These are phyloP conservation scores for Acronicta aceris DNA, from an alignment of 2,888 invertebrate genomes.

Conservation along the genomic window DNA sequence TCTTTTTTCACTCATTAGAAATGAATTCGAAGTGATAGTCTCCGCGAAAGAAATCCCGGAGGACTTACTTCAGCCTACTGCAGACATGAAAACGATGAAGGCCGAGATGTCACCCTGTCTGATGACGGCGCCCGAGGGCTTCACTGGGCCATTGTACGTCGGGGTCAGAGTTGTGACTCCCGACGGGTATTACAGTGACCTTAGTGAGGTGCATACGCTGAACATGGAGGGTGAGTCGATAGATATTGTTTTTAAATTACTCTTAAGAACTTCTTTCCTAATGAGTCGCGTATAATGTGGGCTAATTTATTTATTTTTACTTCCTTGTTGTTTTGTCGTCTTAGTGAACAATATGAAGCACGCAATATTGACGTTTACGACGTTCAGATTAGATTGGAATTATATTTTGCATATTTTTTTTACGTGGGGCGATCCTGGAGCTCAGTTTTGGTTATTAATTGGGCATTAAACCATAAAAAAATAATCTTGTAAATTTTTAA, in stretches of 20 bases:
- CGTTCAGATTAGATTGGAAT: no score
- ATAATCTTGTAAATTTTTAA: no score
- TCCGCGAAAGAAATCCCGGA: conserved; percentile 86
- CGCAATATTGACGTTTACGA: no score
- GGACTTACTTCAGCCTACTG: conserved; percentile 76
- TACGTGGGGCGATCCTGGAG: no score
- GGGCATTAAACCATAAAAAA: no score
- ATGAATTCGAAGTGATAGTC: conserved; percentile 91
- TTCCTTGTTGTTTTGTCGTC: no score
- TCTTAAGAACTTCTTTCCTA: no score
- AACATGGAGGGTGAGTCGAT: conserved; percentile 76
- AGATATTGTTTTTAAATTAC: neutral
- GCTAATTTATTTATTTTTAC: no score
- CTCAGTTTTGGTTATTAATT: no score
- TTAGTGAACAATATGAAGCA: no score
- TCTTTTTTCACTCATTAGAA: conserved; percentile 56
- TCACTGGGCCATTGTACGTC: conserved; percentile 88
- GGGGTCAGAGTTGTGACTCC: conserved; percentile 90
- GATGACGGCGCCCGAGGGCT: conserved; percentile 81
- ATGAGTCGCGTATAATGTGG: no score
- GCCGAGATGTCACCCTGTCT: conserved; percentile 88
- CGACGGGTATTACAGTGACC: conserved; percentile 90
- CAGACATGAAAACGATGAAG: conserved; percentile 73
- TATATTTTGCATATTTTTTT: no score
- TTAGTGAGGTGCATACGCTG: conserved; percentile 89